phyloP scores from a whole-genome alignment of 2,113 vertebrate genomes.

The Spilogale gracilis region DNA sequence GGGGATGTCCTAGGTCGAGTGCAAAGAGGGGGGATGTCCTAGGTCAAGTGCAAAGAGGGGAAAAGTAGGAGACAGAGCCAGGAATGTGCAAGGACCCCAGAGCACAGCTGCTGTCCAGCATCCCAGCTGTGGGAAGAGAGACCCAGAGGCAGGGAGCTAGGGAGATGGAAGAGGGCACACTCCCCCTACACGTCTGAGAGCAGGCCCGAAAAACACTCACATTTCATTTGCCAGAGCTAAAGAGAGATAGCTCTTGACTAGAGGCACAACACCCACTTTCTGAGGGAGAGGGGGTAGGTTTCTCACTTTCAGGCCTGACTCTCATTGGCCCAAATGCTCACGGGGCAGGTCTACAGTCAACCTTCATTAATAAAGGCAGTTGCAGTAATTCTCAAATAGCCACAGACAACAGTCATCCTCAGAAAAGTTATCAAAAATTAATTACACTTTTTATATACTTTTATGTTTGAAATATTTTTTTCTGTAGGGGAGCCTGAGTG shows the following conservation, averaged over 20 bases:
- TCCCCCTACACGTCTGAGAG: not conserved
- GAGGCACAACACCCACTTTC: not conserved
- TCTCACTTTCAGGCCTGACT: not conserved
- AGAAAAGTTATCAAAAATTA: not conserved
- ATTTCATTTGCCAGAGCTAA: not conserved
- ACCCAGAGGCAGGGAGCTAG: not conserved
- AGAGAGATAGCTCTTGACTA: not conserved
- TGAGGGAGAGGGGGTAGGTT: not conserved
- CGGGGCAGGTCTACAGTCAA: fast-evolving
- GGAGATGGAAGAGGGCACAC: not conserved
- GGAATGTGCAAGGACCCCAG: not conserved
- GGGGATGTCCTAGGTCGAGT: not conserved
- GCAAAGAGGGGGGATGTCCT: not conserved
- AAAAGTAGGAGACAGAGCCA: not conserved
- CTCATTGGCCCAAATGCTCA: not conserved
- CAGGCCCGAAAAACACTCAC: not conserved
- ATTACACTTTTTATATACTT: not conserved
- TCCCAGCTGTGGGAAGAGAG: not conserved
- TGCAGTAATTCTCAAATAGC: not conserved
- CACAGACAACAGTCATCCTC: not conserved
- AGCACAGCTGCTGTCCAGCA: too few relatives aligned
- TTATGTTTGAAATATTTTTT: not conserved
- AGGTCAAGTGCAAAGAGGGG: not conserved
- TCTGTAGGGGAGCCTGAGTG: too few relatives aligned
- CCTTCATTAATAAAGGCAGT: not conserved